Conservation (phyloP, 2,797 vertebrate genomes). For the Channallabes apus region DNA sequence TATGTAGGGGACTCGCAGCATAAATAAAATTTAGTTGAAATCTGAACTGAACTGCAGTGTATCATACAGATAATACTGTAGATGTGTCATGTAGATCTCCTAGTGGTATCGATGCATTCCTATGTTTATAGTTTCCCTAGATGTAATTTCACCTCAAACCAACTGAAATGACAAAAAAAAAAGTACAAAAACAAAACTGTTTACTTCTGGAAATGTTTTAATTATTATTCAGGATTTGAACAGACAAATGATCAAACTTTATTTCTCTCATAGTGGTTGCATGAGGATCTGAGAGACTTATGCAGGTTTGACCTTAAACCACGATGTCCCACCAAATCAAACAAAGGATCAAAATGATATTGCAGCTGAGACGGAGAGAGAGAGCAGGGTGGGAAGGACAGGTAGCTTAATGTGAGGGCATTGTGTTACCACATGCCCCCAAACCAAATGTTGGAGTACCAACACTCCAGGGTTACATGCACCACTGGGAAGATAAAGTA, state of each 20-base stretch:
- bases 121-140: background rate
- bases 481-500: slow-evolving; percentile 1
- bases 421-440: slow-evolving; percentile 23
- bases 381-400: slow-evolving; percentile 18
- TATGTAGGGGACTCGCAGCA: too few relatives aligned
- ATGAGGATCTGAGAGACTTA: background rate
- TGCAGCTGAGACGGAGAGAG: background rate
- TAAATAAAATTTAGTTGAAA: background rate
- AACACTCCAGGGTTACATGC: background rate
- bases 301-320: slow-evolving; percentile 16
- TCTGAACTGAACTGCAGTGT: background rate
- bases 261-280: background rate
- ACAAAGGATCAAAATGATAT: background rate
- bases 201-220: background rate
- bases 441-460: slow-evolving; percentile 8
- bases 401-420: background rate
- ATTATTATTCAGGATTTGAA: slow-evolving; percentile 2
- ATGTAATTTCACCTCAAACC: background rate
- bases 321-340: slow-evolving; percentile 8
- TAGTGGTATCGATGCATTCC: background rate
- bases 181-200: background rate
- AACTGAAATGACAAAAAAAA: background rate
- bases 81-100: background rate
- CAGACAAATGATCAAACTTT: slow-evolving; percentile 15
- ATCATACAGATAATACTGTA: too few relatives aligned